A percentile compares a stretch with the other conserved stretches of the same genome.
Evolutionary conservation across 2,888 invertebrate genomes (phyloP).

Genomic region (Lomographa bimaculata): DNA sequence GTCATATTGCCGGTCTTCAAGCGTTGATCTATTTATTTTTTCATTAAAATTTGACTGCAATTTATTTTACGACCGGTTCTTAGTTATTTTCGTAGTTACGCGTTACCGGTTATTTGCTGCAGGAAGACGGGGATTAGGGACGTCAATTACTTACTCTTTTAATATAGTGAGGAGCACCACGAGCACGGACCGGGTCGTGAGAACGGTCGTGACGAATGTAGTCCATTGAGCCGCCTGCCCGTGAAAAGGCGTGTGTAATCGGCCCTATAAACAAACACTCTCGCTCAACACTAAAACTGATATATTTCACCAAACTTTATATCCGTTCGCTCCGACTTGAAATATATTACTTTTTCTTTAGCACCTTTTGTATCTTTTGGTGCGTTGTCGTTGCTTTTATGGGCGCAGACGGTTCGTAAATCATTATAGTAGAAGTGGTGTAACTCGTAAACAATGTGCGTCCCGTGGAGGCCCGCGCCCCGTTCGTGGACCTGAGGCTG

Average conservation of each 20-base stretch:
- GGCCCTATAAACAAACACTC: conserved; percentile 77
- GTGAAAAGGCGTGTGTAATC: conserved; percentile 75
- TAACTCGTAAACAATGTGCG: conserved; percentile 74
- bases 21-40: too few species aligned
- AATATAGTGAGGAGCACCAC: conserved; percentile 10
- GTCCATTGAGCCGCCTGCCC: conserved; percentile 43
- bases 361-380: conserved; percentile 83
- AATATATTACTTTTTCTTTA: conserved; percentile 83
- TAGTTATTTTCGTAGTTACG: too few species aligned
- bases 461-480: conserved; percentile 52
- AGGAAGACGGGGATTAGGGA: conserved; percentile 20
- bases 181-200: conserved; percentile 37
- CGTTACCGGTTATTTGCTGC: conserved; percentile 1
- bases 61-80: too few species aligned
- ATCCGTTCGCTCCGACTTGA: conserved; percentile 76
- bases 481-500: too few species aligned
- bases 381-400: conserved; percentile 80
- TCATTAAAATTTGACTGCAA: too few species aligned
- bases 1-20: conserved; percentile 39
- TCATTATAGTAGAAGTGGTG: conserved; percentile 81
- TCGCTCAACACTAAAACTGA: conserved; percentile 75
- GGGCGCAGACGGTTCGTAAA: conserved; percentile 77
- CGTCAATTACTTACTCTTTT: conserved; percentile 11
- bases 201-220: conserved; percentile 58
- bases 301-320: conserved; percentile 82